Base-by-base conservation (phyloP, 2,797 vertebrate species). In the Xenopus petersii region DNA sequence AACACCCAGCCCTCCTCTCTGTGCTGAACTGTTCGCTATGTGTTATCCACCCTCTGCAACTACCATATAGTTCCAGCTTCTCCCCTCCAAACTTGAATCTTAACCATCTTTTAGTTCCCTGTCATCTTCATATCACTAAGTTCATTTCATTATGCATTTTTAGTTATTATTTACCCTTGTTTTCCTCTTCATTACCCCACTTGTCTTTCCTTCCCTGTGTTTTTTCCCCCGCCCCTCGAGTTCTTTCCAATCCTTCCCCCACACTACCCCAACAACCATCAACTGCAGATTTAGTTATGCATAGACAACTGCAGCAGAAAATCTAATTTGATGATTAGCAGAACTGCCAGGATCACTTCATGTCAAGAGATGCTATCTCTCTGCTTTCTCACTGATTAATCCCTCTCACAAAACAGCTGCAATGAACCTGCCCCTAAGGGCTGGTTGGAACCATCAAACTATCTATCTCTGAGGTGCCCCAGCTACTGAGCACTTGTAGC, bases 221-320 rank as follows among this genome's bases (percentile, higher is more conserved):
- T 47, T 63, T 77, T 30, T 58, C 17, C 48, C 65, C 48, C 54
- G 51, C 71, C 70, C 75, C 64, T 42, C 47, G 33, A 47, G 21
- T 56, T 76, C 26, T 51, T 73, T 49, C 60, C 51, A 2, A 60
- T 63, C 66, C 71, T 66, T 74, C 76, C 76, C 76, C 76, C 76
- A 72, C 70, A 60, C 76, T 64, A 42, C 71, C 76, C 76, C 76
- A 79, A 74, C 76, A 79, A 74, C 76, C 76, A 79, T 79, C 76
- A 79, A 74, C 60, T 70, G 46, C 66, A 70, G 76, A 79, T 79
- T 79, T 79, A 79, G 76, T 73, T 74, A 77, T 80, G 71, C 74
- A 70, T 76, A 77, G 79, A 73, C 67, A 80, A 77, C 71, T 80
- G 79, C 77, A 80, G 79, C 79, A 77, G 74, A 80, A 80, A 80